A percentile compares a stretch with the other conserved stretches of the same genome.
These are phyloP conservation scores for Nemopilema nomurai DNA, from an alignment of 30 jellyfish, hydroid and myxozoan species.

Conservation along the genomic window DNA sequence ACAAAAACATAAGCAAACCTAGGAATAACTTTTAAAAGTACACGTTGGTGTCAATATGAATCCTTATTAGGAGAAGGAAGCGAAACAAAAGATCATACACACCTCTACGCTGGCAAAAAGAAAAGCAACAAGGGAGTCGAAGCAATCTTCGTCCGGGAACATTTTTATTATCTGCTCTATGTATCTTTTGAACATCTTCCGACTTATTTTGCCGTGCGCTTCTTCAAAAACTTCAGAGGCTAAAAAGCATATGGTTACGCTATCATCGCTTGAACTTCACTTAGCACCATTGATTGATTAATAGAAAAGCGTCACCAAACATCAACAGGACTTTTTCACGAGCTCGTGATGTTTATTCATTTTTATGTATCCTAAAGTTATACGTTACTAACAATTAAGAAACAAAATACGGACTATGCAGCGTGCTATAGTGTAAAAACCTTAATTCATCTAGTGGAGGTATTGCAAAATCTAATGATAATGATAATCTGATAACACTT, in stretches of 20 bases:
- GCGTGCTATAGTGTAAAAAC: too few relatives aligned
- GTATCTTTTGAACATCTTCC: slow-evolving; percentile 63
- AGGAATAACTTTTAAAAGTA: too few relatives aligned
- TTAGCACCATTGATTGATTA: background rate
- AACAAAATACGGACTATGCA: too few relatives aligned
- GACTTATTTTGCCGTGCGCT: slow-evolving; percentile 56
- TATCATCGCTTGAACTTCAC: background rate
- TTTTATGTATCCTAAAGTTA: too few relatives aligned
- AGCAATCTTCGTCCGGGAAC: slow-evolving; percentile 88
- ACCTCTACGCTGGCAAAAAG: slow-evolving; percentile 95
- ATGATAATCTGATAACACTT: too few relatives aligned
- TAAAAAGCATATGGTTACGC: background rate
- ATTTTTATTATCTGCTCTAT: slow-evolving; percentile 65
- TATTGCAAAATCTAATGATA: too few relatives aligned
- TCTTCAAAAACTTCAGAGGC: slow-evolving; percentile 88
- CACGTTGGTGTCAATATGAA: too few relatives aligned
- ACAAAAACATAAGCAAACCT: too few relatives aligned
- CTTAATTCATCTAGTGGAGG: too few relatives aligned
- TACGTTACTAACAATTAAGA: too few relatives aligned
- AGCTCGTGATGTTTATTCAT: too few relatives aligned
- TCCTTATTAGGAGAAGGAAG: background rate
- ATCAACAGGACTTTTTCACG: too few relatives aligned
- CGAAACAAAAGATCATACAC: background rate
- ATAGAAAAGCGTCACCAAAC: background rate
- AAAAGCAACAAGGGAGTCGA: slow-evolving; percentile 82